Base-by-base conservation (phyloP, 2,797 vertebrate genomes). In the Gymnocypris eckloni region DNA sequence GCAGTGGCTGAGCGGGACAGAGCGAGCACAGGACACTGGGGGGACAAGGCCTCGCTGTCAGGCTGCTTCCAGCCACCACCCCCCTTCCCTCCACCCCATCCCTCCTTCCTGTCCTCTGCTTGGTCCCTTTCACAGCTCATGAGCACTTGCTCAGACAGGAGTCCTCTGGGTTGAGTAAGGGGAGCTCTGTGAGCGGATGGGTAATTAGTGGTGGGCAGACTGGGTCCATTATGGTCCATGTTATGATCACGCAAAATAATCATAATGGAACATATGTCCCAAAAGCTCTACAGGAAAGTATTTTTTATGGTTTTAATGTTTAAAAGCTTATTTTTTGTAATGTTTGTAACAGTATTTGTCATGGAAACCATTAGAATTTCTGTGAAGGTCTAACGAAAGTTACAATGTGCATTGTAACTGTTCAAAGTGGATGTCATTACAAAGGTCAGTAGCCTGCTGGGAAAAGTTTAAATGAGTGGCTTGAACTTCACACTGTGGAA, bases 1-100 rank as follows among this genome's bases (percentile, higher is more conserved):
- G 94, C 80, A 90, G 94, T 93, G 94, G 93, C 95, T 93, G 93
- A 93, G 93, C 94, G 93, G 86, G 75, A 93, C 80, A 88, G 77
- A 83, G 87, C 90, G 92, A 82, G 93, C 92, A 92, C 12, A 33
- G 84, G 94, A 93, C 94, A 50, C 92, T 20, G 92, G 92, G 93
- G 22, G 2, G 33, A 33, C 43, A 43, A 59, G 72, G 50, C 81
- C 77, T 70, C 91, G 90, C 93, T 94, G 94, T 95, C 94, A 94
- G 91, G 89, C 89, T 18, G 84, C 22, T 85, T 85, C 80, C 54
- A 67, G 77, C 73, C 25, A 78, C 69, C 22, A 80, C 45, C 59
- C 54, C 64, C 71, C 33, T 41, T 41, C 70, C 71, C 39, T 91
- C 92, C 90, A 87, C 89, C 93, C 92, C 92, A 90, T 92, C 93